phyloP scores from a whole-genome alignment of 1,140 invertebrate species.

The Lethrus apterus region DNA sequence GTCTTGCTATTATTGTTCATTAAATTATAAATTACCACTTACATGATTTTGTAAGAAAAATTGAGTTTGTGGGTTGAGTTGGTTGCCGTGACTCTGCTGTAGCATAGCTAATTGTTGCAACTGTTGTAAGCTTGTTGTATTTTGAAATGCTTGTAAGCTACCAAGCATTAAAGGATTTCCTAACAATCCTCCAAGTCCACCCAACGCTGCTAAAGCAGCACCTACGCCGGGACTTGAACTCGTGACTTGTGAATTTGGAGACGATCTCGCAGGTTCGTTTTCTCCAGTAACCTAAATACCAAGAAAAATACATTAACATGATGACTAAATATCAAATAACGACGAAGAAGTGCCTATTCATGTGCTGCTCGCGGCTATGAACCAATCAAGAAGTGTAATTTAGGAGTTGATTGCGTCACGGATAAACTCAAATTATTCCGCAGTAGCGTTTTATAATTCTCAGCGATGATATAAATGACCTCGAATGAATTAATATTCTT shows the following conservation, averaged over 20 bases:
- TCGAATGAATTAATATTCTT: not conserved
- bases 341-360: conserved; percentile 5
- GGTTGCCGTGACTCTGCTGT: conserved; percentile 46
- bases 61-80: conserved; percentile 56
- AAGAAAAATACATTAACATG: conserved; percentile 15
- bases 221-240: conserved; percentile 45
- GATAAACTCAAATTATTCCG: conserved; percentile 9
- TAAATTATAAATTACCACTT: too few relatives aligned
- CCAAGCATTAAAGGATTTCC: conserved; percentile 57
- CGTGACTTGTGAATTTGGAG: conserved; percentile 50
- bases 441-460: not conserved
- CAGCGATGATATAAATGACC: conserved; percentile 1
- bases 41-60: conserved; percentile 79
- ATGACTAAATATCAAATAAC: not conserved
- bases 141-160: conserved; percentile 49
- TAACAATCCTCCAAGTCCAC: conserved; percentile 44
- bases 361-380: not conserved
- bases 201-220: conserved; percentile 56
- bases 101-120: conserved; percentile 69
- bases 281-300: conserved; percentile 43
- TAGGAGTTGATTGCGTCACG: conserved; percentile 12
- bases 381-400: conserved; percentile 11
- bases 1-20: too few relatives aligned
- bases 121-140: conserved; percentile 33
- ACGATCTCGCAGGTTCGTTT: conserved; percentile 46